phyloP scores from a whole-genome alignment of 2,888 invertebrate species.

The Cheilosia urbana region DNA sequence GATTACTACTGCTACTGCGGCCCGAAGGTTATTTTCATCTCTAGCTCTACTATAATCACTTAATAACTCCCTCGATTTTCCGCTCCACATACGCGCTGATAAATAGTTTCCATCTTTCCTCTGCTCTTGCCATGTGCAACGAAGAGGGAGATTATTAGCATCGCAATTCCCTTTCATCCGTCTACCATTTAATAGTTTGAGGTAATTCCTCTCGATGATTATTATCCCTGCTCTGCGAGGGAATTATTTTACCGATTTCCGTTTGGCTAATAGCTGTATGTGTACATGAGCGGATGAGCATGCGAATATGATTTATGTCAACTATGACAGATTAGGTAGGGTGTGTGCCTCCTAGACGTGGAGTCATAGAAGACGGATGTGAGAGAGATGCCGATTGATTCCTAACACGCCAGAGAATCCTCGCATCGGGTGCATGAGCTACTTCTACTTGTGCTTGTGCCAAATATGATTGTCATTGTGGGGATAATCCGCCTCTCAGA shows the following conservation, averaged over 20 bases:
- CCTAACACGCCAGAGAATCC: background rate
- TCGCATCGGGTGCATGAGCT: background rate
- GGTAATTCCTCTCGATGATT: background rate
- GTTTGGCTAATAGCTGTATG: slow-evolving; percentile 23
- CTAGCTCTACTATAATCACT: slow-evolving; percentile 44
- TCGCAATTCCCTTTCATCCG: slow-evolving; percentile 15
- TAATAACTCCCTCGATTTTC: slow-evolving; percentile 56
- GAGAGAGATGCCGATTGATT: slow-evolving; percentile 13
- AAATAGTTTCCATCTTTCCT: slow-evolving; percentile 35
- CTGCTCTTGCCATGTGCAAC: background rate
- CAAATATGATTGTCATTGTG: background rate
- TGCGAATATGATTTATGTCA: slow-evolving; percentile 26
- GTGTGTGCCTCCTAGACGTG: background rate
- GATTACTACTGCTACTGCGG: background rate
- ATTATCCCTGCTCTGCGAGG: slow-evolving; percentile 5
- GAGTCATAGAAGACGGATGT: background rate
- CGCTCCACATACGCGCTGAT: slow-evolving; percentile 52
- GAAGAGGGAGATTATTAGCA: slow-evolving; percentile 33
- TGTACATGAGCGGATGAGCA: background rate
- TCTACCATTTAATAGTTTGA: background rate
- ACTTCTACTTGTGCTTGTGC: background rate
- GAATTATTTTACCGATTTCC: slow-evolving; percentile 39
- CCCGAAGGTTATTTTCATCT: slow-evolving; percentile 11
- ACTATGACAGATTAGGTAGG: background rate
- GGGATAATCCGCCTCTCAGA: too few species aligned